A percentile compares a stretch with the other conserved stretches of the same genome.
Evolutionary conservation across 2,888 invertebrate species (phyloP).

Genomic region (Drosophila putrida): DNA sequence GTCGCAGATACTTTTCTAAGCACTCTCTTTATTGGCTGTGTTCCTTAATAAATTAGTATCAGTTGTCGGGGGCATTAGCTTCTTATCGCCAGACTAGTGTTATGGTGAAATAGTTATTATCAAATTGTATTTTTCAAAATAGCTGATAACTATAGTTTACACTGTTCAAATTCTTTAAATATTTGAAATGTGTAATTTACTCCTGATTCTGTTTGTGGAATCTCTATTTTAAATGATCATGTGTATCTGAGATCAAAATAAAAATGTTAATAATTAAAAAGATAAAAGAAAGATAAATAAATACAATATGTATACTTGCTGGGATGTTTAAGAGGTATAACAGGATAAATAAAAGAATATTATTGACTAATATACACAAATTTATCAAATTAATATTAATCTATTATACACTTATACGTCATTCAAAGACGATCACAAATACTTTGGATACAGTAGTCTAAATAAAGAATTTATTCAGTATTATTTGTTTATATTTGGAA

Average conservation of each 20-base stretch:
- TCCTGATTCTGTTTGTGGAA: too few species aligned
- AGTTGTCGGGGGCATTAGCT: constrained; percentile 10
- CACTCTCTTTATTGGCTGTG: not conserved
- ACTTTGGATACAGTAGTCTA: not conserved
- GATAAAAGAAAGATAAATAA: too few species aligned
- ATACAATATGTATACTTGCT: too few species aligned
- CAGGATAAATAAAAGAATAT: too few species aligned
- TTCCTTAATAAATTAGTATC: not conserved
- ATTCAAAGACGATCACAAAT: too few species aligned
- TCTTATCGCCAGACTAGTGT: constrained; percentile 22
- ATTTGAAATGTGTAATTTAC: not conserved
- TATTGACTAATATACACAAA: too few species aligned
- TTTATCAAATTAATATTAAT: too few species aligned
- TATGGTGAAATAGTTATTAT: constrained; percentile 24
- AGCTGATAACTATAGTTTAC: constrained; percentile 12
- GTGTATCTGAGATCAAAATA: too few species aligned
- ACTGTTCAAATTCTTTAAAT: constrained; percentile 1
- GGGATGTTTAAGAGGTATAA: too few species aligned
- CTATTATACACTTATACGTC: too few species aligned
- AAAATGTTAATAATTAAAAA: too few species aligned
- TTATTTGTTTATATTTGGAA: constrained; percentile 1
- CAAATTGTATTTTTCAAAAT: constrained; percentile 5
- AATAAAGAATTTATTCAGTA: not conserved
- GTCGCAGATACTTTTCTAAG: not conserved
- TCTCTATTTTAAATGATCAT: too few species aligned